A percentile compares a stretch with the other conserved stretches of the same genome.
phyloP scores from a whole-genome alignment of 2,888 invertebrate species.

The Teinopalpus imperialis region DNA sequence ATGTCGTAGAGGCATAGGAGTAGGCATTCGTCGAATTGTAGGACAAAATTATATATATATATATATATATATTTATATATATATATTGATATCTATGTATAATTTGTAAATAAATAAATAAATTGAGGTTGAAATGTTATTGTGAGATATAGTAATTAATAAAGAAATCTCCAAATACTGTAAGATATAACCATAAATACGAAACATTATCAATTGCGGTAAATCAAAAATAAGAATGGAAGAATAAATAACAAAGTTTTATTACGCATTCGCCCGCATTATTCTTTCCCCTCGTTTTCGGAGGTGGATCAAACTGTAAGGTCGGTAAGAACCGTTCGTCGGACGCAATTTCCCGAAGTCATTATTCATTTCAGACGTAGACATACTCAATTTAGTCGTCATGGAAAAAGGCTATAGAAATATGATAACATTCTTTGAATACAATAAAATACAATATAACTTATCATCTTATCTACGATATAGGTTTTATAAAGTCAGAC shows the following conservation, averaged over 20 bases:
- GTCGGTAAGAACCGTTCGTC: slow-evolving; percentile 68
- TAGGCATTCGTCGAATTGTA: too few species aligned
- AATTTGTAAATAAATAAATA: too few species aligned
- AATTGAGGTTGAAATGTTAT: too few species aligned
- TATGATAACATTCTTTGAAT: slow-evolving; percentile 5
- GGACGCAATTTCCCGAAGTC: slow-evolving; percentile 68
- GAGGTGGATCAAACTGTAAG: slow-evolving; percentile 55
- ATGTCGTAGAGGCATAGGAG: too few species aligned
- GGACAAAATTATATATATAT: too few species aligned
- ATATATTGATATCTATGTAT: too few species aligned
- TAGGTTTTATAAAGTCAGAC: too few species aligned
- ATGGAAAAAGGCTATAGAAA: slow-evolving; percentile 15
- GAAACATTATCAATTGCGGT: slow-evolving; percentile 32
- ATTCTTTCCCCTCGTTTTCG: slow-evolving; percentile 52
- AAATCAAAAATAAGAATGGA: slow-evolving; percentile 59
- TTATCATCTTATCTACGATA: too few species aligned
- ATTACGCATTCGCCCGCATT: slow-evolving; percentile 41
- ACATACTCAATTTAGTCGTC: slow-evolving; percentile 19
- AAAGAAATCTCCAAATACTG: too few species aligned
- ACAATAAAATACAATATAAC: not conserved
- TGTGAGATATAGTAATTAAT: too few species aligned
- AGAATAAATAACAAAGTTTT: slow-evolving; percentile 56
- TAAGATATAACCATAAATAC: too few species aligned
- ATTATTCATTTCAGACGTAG: slow-evolving; percentile 61
- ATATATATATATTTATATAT: too few species aligned